phyloP scores from a whole-genome alignment of 2,797 vertebrate genomes.

The Heteromormyrus szaboi region DNA sequence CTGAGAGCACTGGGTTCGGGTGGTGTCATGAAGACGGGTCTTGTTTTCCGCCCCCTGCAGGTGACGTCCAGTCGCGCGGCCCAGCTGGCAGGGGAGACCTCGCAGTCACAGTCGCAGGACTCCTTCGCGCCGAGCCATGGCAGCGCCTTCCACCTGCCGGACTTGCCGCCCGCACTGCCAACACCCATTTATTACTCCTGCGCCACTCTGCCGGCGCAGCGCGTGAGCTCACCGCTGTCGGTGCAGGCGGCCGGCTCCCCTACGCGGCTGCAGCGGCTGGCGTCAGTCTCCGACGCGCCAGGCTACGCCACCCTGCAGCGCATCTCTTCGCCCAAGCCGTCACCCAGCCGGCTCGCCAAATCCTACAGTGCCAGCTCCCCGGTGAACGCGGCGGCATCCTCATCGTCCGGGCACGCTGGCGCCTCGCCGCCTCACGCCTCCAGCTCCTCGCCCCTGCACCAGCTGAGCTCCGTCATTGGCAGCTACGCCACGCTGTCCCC shows the following conservation, averaged over 20 bases:
- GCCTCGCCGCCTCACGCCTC: slow-evolving; percentile 74
- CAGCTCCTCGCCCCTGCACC: slow-evolving; percentile 78
- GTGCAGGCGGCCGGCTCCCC: slow-evolving; percentile 81
- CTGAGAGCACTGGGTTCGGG: neutral
- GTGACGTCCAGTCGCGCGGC: slow-evolving; percentile 76
- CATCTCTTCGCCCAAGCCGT: slow-evolving; percentile 88
- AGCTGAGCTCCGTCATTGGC: slow-evolving; percentile 85
- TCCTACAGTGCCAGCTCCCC: slow-evolving; percentile 97
- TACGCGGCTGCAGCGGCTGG: slow-evolving; percentile 86
- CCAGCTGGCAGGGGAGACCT: slow-evolving; percentile 70
- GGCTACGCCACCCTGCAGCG: slow-evolving; percentile 84
- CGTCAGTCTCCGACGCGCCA: slow-evolving; percentile 79
- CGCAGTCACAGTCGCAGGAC: slow-evolving; percentile 76
- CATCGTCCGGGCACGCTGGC: slow-evolving; percentile 67
- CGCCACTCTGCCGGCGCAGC: slow-evolving; percentile 89
- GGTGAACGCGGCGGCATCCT: slow-evolving; percentile 82
- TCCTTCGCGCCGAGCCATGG: slow-evolving; percentile 81
- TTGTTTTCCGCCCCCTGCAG: slow-evolving; percentile 45
- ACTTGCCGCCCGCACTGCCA: slow-evolving; percentile 60
- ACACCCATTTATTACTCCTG: slow-evolving; percentile 81
- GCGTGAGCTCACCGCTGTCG: slow-evolving; percentile 84
- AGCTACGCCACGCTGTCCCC: slow-evolving; percentile 95
- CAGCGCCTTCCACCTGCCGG: slow-evolving; percentile 89
- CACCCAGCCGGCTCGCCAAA: slow-evolving; percentile 90
- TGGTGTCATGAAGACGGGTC: neutral